Base-by-base conservation (phyloP, 2,888 invertebrate genomes). In the Andrena bucephala region DNA sequence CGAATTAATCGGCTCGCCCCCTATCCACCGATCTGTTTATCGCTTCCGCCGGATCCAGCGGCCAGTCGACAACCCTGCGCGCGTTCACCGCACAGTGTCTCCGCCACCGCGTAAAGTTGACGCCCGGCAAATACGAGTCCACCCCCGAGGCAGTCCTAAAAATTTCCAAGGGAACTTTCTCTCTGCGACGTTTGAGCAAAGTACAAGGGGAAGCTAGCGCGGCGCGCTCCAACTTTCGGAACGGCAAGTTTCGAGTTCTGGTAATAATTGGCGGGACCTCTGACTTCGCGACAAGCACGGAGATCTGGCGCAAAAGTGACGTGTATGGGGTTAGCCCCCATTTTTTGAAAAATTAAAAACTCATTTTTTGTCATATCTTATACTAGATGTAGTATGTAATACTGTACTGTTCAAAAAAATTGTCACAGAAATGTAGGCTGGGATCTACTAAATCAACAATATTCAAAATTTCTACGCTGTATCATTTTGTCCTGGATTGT, bases 201-300 rank as follows among this genome's bases (percentile, higher is more conserved):
- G 16, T 27, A 62, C 52, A 10, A 13, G 2, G 10, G 3, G 16
- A 10, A 2, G 20, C 20, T 24, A 16, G 50, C 66, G 16, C 52
- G 6, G 0, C 13, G 20, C 10, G 27, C 54, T 20, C 16, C 2
- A 57, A 68, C 33, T 72, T 62, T 67, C 33, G 3, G 3, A 48
- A 42, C 66, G 29, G 2, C 1, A 57, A 71, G 54, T 52, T 62
- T 59, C 48, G 24, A 31, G 54, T n/a, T 20, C 67, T 73, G 81
- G 83, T 87, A 89, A 89, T 88, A 89, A 89, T 90, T 88, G 87
- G 77, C 79, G 77, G 81, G 81, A 85, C 77, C 84, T 13, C 1
- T 10, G 27, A 4, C 42, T 59, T 2, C 27, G 16, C 6, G 36
- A 31, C 50, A 27, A 57, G 33, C 29, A n/a, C 4, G 13, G 24